Conservation (phyloP, 2,888 invertebrate species). For the Rotaria socialis region DNA sequence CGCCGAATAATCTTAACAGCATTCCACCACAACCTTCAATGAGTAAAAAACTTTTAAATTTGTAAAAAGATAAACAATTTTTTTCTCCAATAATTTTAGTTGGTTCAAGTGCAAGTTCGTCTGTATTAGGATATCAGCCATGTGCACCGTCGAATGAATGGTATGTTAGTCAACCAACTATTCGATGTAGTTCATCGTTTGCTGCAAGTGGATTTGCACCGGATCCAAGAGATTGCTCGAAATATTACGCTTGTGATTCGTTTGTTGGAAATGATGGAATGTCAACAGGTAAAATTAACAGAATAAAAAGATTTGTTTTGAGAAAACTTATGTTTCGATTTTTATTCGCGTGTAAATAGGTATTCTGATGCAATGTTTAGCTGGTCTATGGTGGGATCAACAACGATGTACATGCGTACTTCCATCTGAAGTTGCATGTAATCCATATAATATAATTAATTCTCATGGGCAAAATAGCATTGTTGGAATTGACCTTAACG, state of each 20-base stretch:
- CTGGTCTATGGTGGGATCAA: conserved; percentile 47
- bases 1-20: background rate
- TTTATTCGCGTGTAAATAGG: background rate
- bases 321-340: background rate
- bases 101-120: background rate
- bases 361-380: conserved; percentile 40
- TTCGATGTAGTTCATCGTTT: conserved; percentile 40
- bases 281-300: conserved; percentile 36
- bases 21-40: background rate
- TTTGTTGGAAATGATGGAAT: conserved; percentile 29
- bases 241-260: conserved; percentile 42
- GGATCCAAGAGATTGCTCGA: conserved; percentile 46
- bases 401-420: conserved; percentile 42
- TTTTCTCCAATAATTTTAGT: background rate
- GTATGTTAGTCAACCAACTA: conserved; percentile 40
- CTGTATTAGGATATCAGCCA: conserved; percentile 38
- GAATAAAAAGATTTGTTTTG: background rate
- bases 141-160: conserved; percentile 42
- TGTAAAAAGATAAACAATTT: background rate
- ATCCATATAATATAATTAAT: conserved; percentile 45
- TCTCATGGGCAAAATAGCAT: background rate
- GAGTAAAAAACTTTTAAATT: background rate
- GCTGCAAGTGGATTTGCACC: conserved; percentile 41
- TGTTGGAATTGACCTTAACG: background rate
- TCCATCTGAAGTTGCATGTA: conserved; percentile 45